phyloP scores from a whole-genome alignment of 2,113 vertebrate species.

The Lepisosteus osseus region DNA sequence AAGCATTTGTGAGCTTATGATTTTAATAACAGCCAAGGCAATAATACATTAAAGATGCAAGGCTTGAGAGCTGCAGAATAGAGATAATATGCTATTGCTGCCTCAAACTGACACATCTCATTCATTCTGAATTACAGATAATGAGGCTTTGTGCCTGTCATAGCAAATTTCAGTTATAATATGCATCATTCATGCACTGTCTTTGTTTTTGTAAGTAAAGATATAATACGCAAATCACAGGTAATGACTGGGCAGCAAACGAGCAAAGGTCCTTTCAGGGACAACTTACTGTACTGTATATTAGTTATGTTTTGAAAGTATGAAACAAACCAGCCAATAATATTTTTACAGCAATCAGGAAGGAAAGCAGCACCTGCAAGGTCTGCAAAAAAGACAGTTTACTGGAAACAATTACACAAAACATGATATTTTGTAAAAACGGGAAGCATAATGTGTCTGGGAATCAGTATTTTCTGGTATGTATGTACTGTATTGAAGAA shows the following conservation, averaged over 20 bases:
- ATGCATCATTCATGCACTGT: not conserved
- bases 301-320: not conserved
- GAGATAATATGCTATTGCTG: constrained; percentile 28
- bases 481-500: too few species aligned
- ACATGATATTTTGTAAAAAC: too few species aligned
- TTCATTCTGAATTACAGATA: constrained; percentile 22
- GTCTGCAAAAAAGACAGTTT: too few species aligned
- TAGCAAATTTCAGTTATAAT: not conserved
- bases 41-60: constrained; percentile 25
- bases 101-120: constrained; percentile 21
- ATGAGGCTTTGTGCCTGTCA: constrained; percentile 25
- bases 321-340: not conserved
- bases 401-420: too few species aligned
- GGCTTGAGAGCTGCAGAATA: constrained; percentile 17
- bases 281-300: not conserved
- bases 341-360: not conserved
- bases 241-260: not conserved
- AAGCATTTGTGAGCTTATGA: constrained; percentile 19
- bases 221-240: not conserved
- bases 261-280: not conserved
- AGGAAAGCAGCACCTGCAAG: not conserved
- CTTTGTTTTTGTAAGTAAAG: too few species aligned
- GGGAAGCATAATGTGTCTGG: too few species aligned
- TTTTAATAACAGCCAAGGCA: constrained; percentile 24
- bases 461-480: too few species aligned